Conservation (phyloP, 2,113 vertebrate genomes). For the Lophura nycthemera region DNA sequence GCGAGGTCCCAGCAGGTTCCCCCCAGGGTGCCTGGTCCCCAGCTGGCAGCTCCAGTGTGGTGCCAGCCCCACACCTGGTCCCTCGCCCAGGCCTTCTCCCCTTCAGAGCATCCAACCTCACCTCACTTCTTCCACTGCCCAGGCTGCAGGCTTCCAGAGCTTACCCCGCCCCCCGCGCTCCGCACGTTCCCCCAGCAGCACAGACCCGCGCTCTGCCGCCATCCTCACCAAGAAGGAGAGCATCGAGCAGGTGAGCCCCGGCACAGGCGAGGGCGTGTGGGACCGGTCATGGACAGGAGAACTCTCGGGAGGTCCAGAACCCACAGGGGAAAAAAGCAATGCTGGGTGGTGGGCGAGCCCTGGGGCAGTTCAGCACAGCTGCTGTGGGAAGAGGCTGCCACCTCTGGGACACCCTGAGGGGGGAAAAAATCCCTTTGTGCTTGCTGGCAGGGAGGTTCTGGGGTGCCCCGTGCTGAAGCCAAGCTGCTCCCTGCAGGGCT, state of each 20-base stretch:
- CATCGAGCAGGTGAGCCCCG: slow-evolving; percentile 51
- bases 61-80: not conserved
- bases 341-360: rapidly evolving
- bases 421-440: rapidly evolving
- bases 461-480: not conserved
- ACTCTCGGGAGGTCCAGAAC: not conserved
- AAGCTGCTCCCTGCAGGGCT: not conserved
- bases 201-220: not conserved
- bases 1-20: not conserved
- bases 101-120: not conserved
- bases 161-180: rapidly evolving
- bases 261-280: rapidly evolving
- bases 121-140: rapidly evolving
- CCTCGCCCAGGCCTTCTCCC: not conserved
- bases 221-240: slow-evolving; percentile 59
- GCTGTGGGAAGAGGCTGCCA: not conserved
- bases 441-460: not conserved
- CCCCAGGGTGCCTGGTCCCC: not conserved
- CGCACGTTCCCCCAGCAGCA: rapidly evolving
- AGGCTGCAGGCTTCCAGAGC: not conserved
- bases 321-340: rapidly evolving
- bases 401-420: not conserved
- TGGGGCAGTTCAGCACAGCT: not conserved
- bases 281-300: rapidly evolving
- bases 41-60: not conserved